Evolutionary conservation across 2,797 vertebrate species (phyloP).

Genomic region (Lepidocolaptes lacrymiger): DNA sequence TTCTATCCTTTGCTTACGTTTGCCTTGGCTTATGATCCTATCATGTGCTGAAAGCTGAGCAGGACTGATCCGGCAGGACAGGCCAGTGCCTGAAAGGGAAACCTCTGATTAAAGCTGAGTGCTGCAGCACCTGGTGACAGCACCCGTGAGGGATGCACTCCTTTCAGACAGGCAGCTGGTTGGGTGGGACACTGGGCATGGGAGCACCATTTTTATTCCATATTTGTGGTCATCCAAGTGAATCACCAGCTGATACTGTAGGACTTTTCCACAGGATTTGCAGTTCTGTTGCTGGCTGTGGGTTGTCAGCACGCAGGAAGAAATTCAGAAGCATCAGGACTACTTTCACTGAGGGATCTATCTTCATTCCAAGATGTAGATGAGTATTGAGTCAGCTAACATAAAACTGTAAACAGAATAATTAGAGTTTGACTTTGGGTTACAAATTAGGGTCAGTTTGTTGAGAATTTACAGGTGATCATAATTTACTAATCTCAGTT

Average conservation of each 20-base stretch:
- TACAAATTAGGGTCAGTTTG: background rate
- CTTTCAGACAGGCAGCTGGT: background rate
- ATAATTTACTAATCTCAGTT: background rate
- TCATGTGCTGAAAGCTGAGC: slow-evolving; percentile 46
- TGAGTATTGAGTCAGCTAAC: background rate
- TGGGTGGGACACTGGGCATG: background rate
- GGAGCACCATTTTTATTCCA: fast-evolving
- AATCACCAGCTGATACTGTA: background rate
- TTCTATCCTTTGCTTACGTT: slow-evolving; percentile 32
- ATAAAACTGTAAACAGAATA: background rate
- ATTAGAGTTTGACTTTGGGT: background rate
- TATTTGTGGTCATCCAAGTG: background rate
- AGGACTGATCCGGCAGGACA: background rate
- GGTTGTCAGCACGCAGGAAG: background rate
- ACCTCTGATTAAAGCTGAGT: background rate
- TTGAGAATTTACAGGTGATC: background rate
- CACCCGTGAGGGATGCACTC: background rate
- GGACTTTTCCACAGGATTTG: background rate
- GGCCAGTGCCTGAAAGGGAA: background rate
- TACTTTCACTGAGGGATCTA: background rate
- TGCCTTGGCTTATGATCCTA: background rate
- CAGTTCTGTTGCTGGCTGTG: background rate
- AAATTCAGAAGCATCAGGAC: background rate
- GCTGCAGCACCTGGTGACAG: background rate
- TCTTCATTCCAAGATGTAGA: background rate